A percentile compares a stretch with the other conserved stretches of the same genome.
These are phyloP conservation scores for Fregata magnificens DNA, from an alignment of 2,113 vertebrate species.

Conservation along the genomic window DNA sequence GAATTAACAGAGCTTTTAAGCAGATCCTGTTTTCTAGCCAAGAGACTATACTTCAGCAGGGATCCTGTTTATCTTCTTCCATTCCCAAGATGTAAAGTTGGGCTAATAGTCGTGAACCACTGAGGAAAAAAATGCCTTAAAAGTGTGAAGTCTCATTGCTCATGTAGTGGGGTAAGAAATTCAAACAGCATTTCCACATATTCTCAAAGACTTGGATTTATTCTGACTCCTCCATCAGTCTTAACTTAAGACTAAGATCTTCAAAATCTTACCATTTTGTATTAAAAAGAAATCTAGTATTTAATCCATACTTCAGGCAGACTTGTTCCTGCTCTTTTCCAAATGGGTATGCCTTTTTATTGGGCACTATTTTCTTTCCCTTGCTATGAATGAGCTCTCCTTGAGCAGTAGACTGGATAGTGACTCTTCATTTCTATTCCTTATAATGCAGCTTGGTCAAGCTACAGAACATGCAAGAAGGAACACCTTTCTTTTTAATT, in stretches of 20 bases:
- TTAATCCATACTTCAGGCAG: background rate
- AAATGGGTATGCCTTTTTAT: background rate
- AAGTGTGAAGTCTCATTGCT: background rate
- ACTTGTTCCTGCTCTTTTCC: background rate
- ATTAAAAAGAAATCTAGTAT: background rate
- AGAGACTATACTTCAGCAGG: background rate
- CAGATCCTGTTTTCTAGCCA: background rate
- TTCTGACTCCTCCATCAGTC: background rate
- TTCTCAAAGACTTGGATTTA: background rate
- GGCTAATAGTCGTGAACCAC: background rate
- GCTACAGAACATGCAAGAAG: background rate
- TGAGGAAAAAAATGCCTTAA: background rate
- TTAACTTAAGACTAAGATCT: background rate
- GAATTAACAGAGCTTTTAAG: background rate
- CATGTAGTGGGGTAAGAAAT: background rate
- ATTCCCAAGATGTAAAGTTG: background rate
- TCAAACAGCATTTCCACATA: background rate
- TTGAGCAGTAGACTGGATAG: background rate
- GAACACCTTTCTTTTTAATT: background rate
- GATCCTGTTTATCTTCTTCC: background rate
- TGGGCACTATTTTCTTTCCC: background rate
- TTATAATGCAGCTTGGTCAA: background rate
- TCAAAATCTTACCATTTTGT: background rate
- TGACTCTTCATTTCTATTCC: background rate
- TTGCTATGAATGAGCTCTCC: background rate